Evolutionary conservation across 1,140 invertebrate genomes (phyloP).

Genomic region (Monochamus saltuarius): DNA sequence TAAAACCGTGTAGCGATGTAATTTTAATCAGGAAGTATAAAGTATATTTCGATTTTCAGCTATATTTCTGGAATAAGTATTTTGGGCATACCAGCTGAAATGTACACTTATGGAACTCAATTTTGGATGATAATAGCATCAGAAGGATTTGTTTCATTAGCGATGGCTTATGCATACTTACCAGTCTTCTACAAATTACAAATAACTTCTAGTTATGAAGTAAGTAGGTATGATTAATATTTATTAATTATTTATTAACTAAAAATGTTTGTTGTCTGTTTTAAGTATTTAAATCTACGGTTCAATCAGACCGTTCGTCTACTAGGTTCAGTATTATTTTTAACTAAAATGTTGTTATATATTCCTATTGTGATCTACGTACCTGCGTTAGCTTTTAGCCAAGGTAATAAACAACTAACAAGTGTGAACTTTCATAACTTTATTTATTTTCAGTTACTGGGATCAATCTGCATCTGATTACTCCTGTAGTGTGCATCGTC

Average conservation of each 20-base stretch:
- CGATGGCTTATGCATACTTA: slow-evolving; percentile 74
- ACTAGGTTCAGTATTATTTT: slow-evolving; percentile 66
- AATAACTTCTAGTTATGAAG: slow-evolving; percentile 83
- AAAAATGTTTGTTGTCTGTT: slow-evolving; percentile 23
- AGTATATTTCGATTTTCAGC: no score
- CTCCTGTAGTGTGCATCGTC: slow-evolving; percentile 69
- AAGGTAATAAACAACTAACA: slow-evolving; percentile 60
- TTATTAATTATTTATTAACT: not conserved
- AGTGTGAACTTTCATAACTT: not conserved
- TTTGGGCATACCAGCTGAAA: slow-evolving; percentile 87
- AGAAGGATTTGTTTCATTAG: slow-evolving; percentile 70
- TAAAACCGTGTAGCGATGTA: no score
- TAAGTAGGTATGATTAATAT: slow-evolving; percentile 48
- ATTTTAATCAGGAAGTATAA: no score
- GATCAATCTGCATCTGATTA: slow-evolving; percentile 68
- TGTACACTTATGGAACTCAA: slow-evolving; percentile 86
- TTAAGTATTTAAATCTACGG: slow-evolving; percentile 72
- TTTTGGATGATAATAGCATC: slow-evolving; percentile 68
- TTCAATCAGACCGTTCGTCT: slow-evolving; percentile 65
- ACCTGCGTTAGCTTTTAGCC: slow-evolving; percentile 85
- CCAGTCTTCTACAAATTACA: slow-evolving; percentile 85
- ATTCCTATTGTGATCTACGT: slow-evolving; percentile 90
- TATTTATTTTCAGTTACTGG: slow-evolving; percentile 64
- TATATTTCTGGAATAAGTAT: slow-evolving; percentile 71
- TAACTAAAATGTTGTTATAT: slow-evolving; percentile 71